Conservation (phyloP, 92 coral and sea anemone genomes). For the Actinernus sp. region DNA sequence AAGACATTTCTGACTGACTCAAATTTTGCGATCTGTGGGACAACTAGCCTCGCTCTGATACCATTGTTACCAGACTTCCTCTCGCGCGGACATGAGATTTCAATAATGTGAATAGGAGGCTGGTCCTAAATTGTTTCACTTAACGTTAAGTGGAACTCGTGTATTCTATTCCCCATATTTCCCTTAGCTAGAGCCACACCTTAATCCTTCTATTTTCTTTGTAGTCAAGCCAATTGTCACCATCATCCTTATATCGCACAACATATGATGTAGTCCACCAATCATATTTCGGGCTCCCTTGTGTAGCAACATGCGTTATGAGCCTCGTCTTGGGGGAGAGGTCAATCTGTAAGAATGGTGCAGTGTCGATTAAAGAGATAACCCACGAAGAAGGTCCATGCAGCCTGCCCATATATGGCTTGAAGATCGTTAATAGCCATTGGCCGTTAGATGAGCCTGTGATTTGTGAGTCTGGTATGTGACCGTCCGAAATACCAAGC, state of each 20-base stretch:
- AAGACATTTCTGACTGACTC: too few relatives aligned
- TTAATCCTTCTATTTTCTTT: neutral
- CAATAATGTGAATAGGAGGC: too few relatives aligned
- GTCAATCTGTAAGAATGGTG: conserved; percentile 66
- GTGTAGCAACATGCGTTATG: conserved; percentile 71
- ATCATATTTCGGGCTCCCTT: conserved; percentile 57
- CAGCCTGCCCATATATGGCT: conserved; percentile 35
- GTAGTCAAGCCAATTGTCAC: conserved; percentile 2
- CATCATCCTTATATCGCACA: neutral
- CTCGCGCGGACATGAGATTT: too few relatives aligned
- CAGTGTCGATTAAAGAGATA: conserved; percentile 25
- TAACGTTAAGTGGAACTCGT: too few relatives aligned
- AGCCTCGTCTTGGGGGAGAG: conserved; percentile 59
- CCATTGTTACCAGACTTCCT: too few relatives aligned
- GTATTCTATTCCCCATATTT: too few relatives aligned
- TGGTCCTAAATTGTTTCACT: too few relatives aligned
- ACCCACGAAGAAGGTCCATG: conserved; percentile 69
- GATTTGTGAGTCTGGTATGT: conserved; percentile 43
- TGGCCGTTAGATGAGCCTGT: conserved; percentile 72
- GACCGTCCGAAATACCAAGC: conserved; percentile 61
- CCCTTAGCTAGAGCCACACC: too few relatives aligned
- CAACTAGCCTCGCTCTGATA: too few relatives aligned
- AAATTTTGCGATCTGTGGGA: too few relatives aligned
- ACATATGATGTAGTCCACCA: conserved; percentile 54
- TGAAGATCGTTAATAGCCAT: conserved; percentile 41